phyloP scores from a whole-genome alignment of 2,113 vertebrate genomes.

The Coturnix japonica region DNA sequence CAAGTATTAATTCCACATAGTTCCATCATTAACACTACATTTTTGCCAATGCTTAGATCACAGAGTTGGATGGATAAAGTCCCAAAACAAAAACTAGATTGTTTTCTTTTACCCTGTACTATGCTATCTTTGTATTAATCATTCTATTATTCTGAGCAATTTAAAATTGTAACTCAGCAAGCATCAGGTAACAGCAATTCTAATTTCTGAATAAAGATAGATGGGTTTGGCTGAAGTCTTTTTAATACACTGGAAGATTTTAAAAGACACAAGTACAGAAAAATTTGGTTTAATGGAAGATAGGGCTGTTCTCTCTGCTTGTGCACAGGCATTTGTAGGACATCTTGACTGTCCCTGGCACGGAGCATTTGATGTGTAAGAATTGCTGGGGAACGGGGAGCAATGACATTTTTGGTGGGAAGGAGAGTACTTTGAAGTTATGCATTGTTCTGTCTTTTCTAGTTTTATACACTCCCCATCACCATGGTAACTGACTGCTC shows the following conservation, averaged over 20 bases:
- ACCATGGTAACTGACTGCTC: slow-evolving; percentile 64
- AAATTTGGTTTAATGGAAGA: neutral
- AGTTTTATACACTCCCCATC: slow-evolving; percentile 38
- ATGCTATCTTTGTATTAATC: neutral
- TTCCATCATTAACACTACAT: neutral
- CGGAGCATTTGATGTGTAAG: neutral
- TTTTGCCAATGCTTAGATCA: neutral
- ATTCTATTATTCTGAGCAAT: neutral
- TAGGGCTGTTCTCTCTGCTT: neutral
- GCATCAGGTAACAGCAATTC: neutral
- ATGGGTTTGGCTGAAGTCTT: slow-evolving; percentile 1
- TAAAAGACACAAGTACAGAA: neutral
- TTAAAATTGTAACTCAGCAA: neutral
- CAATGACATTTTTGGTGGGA: slow-evolving; percentile 44
- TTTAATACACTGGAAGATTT: neutral
- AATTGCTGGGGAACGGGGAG: neutral
- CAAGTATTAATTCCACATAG: neutral
- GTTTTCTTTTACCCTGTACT: neutral
- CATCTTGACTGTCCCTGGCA: neutral
- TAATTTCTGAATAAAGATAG: neutral
- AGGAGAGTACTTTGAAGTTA: slow-evolving; percentile 53
- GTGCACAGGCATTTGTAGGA: neutral
- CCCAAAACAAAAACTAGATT: neutral
- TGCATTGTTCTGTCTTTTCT: slow-evolving; percentile 55
- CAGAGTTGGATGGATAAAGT: neutral